Percentiles rank a stretch among this genome's conserved stretches.
These are phyloP conservation scores for Salvator merianae DNA, from an alignment of 2,113 vertebrate species.

Conservation along the genomic window DNA sequence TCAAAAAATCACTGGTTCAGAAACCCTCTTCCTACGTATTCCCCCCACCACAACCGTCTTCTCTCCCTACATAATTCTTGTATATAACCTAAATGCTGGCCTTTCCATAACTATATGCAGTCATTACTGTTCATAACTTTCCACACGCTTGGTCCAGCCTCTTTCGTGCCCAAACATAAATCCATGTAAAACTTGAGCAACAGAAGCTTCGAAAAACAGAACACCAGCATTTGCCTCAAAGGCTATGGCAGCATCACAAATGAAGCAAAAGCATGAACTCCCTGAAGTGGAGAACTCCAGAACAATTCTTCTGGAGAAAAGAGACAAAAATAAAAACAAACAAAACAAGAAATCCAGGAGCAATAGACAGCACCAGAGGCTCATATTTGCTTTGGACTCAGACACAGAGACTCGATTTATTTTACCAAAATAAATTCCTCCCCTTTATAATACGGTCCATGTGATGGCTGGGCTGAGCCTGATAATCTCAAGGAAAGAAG, in stretches of 20 bases:
- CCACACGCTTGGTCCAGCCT: conserved; percentile 24
- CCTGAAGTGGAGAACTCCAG: conserved; percentile 52
- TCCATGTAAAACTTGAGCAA: conserved; percentile 43
- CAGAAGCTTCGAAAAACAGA: conserved; percentile 41
- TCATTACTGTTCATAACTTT: background rate
- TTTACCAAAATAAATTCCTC: conserved; percentile 52
- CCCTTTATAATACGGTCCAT: background rate
- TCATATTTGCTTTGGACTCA: conserved; percentile 15
- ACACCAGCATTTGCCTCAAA: too few species aligned
- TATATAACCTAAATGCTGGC: too few species aligned
- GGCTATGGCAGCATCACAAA: conserved; percentile 11
- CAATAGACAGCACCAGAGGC: conserved; percentile 26
- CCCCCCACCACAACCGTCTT: background rate
- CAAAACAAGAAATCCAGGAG: conserved; percentile 5
- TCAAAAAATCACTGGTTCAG: background rate
- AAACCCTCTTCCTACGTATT: background rate
- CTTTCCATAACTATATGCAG: background rate
- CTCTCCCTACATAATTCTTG: background rate
- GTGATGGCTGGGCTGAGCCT: background rate
- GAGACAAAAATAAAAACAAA: background rate
- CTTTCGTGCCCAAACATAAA: conserved; percentile 40
- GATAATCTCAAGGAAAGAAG: background rate
- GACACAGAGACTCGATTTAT: conserved; percentile 35
- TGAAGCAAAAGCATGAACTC: conserved; percentile 17
- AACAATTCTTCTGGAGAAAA: conserved; percentile 63